Evolutionary conservation across 2,888 invertebrate species (phyloP).

Genomic region (Apodemia mormo): DNA sequence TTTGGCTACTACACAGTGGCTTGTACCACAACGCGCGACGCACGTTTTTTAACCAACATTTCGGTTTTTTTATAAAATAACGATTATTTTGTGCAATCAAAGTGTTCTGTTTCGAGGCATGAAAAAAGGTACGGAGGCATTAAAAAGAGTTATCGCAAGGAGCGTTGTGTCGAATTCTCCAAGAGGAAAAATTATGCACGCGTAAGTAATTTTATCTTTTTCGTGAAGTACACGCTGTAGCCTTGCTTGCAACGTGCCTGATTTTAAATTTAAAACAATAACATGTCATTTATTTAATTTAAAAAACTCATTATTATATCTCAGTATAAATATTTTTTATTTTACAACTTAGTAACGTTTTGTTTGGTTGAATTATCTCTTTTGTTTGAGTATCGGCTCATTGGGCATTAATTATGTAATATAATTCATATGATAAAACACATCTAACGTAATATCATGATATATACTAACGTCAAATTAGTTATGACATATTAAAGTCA

Average conservation of each 20-base stretch:
- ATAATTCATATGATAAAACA: not conserved
- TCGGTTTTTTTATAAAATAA: conserved; percentile 20
- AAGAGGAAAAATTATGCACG: conserved; percentile 49
- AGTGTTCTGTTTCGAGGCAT: conserved; percentile 1
- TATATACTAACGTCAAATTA: not conserved
- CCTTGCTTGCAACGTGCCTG: conserved; percentile 1
- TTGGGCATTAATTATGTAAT: conserved; percentile 10
- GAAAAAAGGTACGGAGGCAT: conserved; percentile 7
- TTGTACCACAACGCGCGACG: conserved; percentile 44
- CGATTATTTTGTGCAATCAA: conserved; percentile 14
- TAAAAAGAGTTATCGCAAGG: not conserved
- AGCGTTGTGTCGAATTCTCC: not conserved
- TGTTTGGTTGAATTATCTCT: not conserved
- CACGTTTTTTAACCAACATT: conserved; percentile 36
- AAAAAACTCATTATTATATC: conserved; percentile 3
- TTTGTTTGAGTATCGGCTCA: conserved; percentile 15
- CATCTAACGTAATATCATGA: not conserved
- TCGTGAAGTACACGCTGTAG: not conserved
- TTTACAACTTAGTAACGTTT: conserved; percentile 13
- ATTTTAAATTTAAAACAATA: not conserved
- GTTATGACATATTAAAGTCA: not conserved
- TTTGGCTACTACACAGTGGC: conserved; percentile 52
- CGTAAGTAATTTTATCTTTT: conserved; percentile 43
- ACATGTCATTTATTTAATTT: conserved; percentile 14
- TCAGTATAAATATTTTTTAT: conserved; percentile 16